Conservation (phyloP, 2,113 vertebrate species). For the Bos taurus region DNA sequence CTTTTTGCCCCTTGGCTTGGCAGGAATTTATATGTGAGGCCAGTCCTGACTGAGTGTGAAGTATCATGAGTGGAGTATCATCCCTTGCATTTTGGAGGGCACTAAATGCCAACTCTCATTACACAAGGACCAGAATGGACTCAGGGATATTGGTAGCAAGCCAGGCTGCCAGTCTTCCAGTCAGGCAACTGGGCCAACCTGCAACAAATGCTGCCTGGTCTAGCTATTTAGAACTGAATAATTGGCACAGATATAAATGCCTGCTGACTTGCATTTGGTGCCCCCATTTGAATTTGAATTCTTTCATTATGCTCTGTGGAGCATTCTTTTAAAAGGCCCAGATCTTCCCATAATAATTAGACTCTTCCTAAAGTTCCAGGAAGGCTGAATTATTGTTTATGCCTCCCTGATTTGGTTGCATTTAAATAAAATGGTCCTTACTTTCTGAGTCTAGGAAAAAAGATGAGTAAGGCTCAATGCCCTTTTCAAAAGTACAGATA, state of each 20-base stretch:
- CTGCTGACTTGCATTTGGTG: slow-evolving; percentile 58
- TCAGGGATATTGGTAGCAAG: not conserved
- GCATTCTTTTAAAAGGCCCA: slow-evolving; percentile 34
- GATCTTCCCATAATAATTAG: slow-evolving; percentile 26
- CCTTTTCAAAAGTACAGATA: not conserved
- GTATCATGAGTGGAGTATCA: not conserved
- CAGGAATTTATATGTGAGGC: not conserved
- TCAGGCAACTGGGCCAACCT: slow-evolving; percentile 34
- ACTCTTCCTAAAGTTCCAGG: not conserved
- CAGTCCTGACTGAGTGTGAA: not conserved
- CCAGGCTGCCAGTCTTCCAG: slow-evolving; percentile 30
- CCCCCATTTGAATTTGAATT: slow-evolving; percentile 59
- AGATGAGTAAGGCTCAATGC: not conserved
- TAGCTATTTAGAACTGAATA: slow-evolving; percentile 50
- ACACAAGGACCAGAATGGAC: not conserved
- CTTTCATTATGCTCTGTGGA: slow-evolving; percentile 47
- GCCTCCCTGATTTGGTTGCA: not conserved
- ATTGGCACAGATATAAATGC: slow-evolving; percentile 48
- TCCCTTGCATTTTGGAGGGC: not conserved
- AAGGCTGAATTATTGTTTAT: slow-evolving; percentile 7
- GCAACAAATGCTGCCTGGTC: slow-evolving; percentile 34
- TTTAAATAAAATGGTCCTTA: slow-evolving; percentile 19
- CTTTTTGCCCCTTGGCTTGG: not conserved
- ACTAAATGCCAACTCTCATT: not conserved
- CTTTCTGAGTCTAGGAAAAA: not conserved